Conservation (phyloP, 2,797 vertebrate genomes). For the Coranthus polyacanthus region DNA sequence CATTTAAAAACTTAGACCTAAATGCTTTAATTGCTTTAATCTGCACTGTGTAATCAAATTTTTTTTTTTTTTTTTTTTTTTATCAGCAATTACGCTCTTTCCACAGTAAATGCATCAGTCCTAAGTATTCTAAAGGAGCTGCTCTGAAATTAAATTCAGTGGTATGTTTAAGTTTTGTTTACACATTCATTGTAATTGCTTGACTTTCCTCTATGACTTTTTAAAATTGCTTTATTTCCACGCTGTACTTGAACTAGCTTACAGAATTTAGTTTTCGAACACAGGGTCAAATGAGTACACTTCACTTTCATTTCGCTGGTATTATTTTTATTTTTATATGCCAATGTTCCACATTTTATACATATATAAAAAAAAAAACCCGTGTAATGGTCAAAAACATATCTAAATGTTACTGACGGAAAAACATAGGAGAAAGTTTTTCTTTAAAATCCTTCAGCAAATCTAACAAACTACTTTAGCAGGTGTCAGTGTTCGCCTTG, state of each 20-base stretch:
- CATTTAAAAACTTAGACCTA: neutral
- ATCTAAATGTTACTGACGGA: neutral
- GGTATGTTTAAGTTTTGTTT: slow-evolving; percentile 30
- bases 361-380: no score
- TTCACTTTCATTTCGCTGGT: no score
- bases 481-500: slow-evolving; percentile 86
- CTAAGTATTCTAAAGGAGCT: slow-evolving; percentile 13
- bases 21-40: slow-evolving; percentile 11
- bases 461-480: slow-evolving; percentile 87
- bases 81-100: slow-evolving; percentile 34
- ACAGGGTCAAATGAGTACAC: neutral
- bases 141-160: slow-evolving; percentile 36
- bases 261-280: neutral
- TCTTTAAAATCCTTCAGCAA: slow-evolving; percentile 57
- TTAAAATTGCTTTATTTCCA: neutral
- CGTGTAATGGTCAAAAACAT: neutral
- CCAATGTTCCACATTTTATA: no score
- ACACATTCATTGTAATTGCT: slow-evolving; percentile 31
- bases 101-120: slow-evolving; percentile 15
- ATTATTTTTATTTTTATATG: no score
- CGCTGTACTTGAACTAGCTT: neutral
- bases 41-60: no score
- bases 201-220: slow-evolving; percentile 12
- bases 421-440: slow-evolving; percentile 19
- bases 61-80: no score